phyloP scores from a whole-genome alignment of 2,888 invertebrate genomes.

The Icerya purchasi region DNA sequence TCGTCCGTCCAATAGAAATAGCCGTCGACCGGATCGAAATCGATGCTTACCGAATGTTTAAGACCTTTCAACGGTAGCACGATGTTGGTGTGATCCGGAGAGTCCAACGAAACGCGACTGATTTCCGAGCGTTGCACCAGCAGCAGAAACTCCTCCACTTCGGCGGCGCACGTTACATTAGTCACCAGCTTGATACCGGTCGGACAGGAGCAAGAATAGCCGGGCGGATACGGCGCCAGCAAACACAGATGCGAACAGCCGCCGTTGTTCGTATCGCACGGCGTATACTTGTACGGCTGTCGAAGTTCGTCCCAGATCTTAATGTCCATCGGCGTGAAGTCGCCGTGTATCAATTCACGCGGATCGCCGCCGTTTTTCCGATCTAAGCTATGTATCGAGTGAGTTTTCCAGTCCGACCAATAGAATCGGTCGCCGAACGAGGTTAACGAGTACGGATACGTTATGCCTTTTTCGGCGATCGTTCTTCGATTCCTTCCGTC shows the following conservation, averaged over 20 bases:
- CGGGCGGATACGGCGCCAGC: conserved; percentile 41
- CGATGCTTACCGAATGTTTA: conserved; percentile 65
- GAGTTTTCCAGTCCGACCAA: conserved; percentile 81
- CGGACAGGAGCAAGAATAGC: conserved; percentile 62
- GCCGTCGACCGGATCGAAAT: conserved; percentile 64
- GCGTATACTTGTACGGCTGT: conserved; percentile 42
- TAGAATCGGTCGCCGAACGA: conserved; percentile 51
- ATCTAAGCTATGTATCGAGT: conserved; percentile 25
- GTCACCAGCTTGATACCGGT: conserved; percentile 48
- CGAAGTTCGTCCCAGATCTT: conserved; percentile 52
- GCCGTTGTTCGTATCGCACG: conserved; percentile 53
- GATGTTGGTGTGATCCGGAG: conserved; percentile 59
- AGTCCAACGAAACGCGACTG: conserved; percentile 64
- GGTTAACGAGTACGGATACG: conserved; percentile 67
- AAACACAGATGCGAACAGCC: conserved; percentile 75
- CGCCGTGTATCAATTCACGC: conserved; percentile 41
- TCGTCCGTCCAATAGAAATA: conserved; percentile 83
- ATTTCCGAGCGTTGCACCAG: conserved; percentile 64
- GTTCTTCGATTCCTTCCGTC: conserved; percentile 53
- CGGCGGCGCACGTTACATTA: conserved; percentile 44
- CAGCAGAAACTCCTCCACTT: conserved; percentile 53
- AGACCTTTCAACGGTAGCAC: conserved; percentile 47
- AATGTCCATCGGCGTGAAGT: conserved; percentile 59
- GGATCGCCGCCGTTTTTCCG: conserved; percentile 10
- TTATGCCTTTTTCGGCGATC: conserved; percentile 42